Percentiles rank a stretch among this genome's conserved stretches.
These are phyloP conservation scores for Columba janthina DNA, from an alignment of 2,113 vertebrate genomes.

Conservation along the genomic window DNA sequence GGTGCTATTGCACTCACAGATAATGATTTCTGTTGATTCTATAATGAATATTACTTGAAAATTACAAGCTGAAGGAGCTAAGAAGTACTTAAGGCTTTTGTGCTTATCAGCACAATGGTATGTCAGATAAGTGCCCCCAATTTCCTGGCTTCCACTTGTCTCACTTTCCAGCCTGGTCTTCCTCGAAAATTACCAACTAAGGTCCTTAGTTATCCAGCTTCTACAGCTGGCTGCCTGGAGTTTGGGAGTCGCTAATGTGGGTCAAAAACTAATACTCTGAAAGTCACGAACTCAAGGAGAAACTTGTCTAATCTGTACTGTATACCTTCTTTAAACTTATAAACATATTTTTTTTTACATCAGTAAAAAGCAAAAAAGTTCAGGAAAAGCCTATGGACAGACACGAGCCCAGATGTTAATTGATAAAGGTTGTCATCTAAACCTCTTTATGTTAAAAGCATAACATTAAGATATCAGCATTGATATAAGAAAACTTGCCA, in stretches of 20 bases:
- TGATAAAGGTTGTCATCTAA: not conserved
- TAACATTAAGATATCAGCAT: not conserved
- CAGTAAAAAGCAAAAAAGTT: not conserved
- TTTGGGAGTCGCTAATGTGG: not conserved
- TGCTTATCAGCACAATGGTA: not conserved
- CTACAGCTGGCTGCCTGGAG: not conserved
- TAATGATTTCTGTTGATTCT: not conserved
- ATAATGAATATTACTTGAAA: not conserved
- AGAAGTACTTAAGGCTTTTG: not conserved
- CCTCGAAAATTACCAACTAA: constrained; percentile 7
- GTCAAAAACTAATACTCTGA: not conserved
- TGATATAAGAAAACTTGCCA: not conserved
- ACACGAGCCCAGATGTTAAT: not conserved
- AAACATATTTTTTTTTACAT: not conserved
- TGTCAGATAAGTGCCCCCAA: not conserved
- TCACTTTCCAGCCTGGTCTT: not conserved
- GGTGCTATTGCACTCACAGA: not conserved
- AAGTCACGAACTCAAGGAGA: not conserved
- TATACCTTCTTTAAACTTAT: not conserved
- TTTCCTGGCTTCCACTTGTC: constrained; percentile 13
- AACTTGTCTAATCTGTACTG: not conserved
- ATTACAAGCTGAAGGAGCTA: not conserved
- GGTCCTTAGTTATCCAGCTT: not conserved
- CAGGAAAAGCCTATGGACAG: not conserved
- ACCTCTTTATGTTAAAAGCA: not conserved